Base-by-base conservation (phyloP, 2,888 invertebrate species). In the Cephus sareptanus region DNA sequence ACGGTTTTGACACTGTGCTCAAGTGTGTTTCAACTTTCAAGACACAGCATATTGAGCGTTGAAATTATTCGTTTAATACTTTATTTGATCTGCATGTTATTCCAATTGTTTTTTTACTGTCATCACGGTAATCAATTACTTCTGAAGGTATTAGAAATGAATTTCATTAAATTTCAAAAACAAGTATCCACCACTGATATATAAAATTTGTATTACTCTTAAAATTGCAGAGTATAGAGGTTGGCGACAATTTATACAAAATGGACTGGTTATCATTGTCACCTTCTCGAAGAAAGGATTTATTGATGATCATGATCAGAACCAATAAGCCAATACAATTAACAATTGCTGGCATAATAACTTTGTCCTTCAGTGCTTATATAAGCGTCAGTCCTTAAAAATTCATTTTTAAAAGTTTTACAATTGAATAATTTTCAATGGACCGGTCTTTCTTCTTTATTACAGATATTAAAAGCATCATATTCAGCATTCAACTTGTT, bases 61-160 rank as follows among this genome's bases (percentile, higher is more conserved):
- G 81, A 81, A 11, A 80, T 82, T 11, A 3, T 78, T 1, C 40
- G 76, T 30, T 30, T 83, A 4, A 74, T 75, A 6, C 31, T 80
- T 23, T 83, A 77, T 40, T 77, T 82, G 15, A 40, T 71, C 4
- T 81, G 82, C 23, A 83, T 83, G 69, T n/a, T 85, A n/a, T 70
- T 73, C 30, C 79, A 85, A 73, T 83, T 85, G 31, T 84, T 82
- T 31, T 75, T 80, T 35, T 83, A 79, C 74, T 85, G 85, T 12
- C 84, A 84, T 83, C 84, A 79, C 68, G 85, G 85, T 4, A 84
- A 83, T 74, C 80, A 84, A 33, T 79, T 85, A 13, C 81, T 77
- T 15, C 2, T 80, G 3, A 83, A 82, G 82, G 85, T 83, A 70
- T 40, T 40, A 15, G 15, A 40, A 40, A 40, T 15, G 4, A 40